A percentile compares a stretch with the other conserved stretches of the same genome.
Conservation (phyloP, 2,888 invertebrate species). For the Biston stratarius region DNA sequence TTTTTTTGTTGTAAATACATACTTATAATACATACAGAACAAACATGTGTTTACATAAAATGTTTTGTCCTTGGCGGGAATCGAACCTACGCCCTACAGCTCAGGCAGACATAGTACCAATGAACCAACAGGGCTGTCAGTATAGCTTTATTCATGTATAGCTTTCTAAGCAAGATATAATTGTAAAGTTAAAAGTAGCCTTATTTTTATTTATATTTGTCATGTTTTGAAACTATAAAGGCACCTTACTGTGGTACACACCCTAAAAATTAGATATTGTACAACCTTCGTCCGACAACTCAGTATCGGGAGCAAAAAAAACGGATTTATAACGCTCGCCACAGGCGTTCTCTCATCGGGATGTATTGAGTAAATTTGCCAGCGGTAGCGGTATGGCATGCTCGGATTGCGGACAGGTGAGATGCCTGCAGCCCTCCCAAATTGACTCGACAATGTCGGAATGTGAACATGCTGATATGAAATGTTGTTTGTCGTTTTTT, state of each 20-base stretch:
- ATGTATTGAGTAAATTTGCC: slow-evolving; percentile 61
- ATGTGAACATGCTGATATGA: slow-evolving; percentile 45
- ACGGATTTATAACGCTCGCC: slow-evolving; percentile 60
- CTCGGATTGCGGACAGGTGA: slow-evolving; percentile 75
- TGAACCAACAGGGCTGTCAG: too few relatives aligned
- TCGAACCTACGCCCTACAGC: too few relatives aligned
- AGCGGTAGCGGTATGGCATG: slow-evolving; percentile 62
- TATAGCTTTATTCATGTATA: too few relatives aligned
- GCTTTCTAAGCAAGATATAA: too few relatives aligned
- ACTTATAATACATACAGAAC: too few relatives aligned
- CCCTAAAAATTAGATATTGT: slow-evolving; percentile 32
- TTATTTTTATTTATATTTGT: too few relatives aligned
- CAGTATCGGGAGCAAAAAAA: slow-evolving; percentile 51
- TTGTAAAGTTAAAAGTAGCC: too few relatives aligned
- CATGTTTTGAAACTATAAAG: background rate
- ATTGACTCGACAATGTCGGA: slow-evolving; percentile 57
- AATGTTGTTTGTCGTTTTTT: background rate
- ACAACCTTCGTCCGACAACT: slow-evolving; percentile 23
- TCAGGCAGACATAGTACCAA: too few relatives aligned
- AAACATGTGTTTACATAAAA: too few relatives aligned
- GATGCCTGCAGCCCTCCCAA: slow-evolving; percentile 57
- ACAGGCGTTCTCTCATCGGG: slow-evolving; percentile 50
- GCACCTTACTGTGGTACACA: background rate
- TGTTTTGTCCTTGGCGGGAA: too few relatives aligned
- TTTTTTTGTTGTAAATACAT: too few relatives aligned